A percentile compares a stretch with the other conserved stretches of the same genome.
Conservation (phyloP, 2,797 vertebrate species). For the Coregonus sp. region DNA sequence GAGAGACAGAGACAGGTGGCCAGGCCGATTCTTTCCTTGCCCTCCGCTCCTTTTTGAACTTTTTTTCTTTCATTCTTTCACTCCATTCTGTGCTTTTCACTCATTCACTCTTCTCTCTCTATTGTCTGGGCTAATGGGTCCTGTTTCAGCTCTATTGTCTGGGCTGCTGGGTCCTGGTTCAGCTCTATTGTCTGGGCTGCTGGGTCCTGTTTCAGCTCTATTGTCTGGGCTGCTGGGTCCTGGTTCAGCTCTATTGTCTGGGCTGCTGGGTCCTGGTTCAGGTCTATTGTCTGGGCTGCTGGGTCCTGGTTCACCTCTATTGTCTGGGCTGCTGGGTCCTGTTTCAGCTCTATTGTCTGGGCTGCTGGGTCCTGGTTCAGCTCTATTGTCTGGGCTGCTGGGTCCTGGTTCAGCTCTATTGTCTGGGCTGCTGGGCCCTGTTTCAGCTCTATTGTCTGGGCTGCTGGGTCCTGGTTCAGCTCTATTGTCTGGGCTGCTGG, state of each 20-base stretch:
- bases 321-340: constrained; percentile 38
- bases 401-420: constrained; percentile 76
- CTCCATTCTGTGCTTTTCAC: constrained; percentile 79
- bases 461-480: constrained; percentile 61
- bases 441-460: constrained; percentile 73
- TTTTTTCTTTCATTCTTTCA: constrained; percentile 77
- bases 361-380: constrained; percentile 59
- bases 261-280: constrained; percentile 56
- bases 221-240: constrained; percentile 44
- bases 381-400: constrained; percentile 63
- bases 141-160: constrained; percentile 76
- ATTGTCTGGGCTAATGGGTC: constrained; percentile 62
- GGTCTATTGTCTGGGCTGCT: constrained; percentile 65
- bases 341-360: constrained; percentile 74
- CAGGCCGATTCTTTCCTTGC: constrained; percentile 70
- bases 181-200: constrained; percentile 66
- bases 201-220: constrained; percentile 71
- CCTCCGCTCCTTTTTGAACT: constrained; percentile 78
- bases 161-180: constrained; percentile 54
- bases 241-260: constrained; percentile 75
- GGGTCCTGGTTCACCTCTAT: constrained; percentile 74
- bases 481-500: constrained; percentile 61
- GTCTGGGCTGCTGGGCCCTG: constrained; percentile 29
- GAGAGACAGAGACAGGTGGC: constrained; percentile 77
- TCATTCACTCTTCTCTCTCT: constrained; percentile 66